Percentiles rank a stretch among this genome's conserved stretches.
phyloP scores from a whole-genome alignment of 2,888 invertebrate genomes.

The Cantharis rustica region DNA sequence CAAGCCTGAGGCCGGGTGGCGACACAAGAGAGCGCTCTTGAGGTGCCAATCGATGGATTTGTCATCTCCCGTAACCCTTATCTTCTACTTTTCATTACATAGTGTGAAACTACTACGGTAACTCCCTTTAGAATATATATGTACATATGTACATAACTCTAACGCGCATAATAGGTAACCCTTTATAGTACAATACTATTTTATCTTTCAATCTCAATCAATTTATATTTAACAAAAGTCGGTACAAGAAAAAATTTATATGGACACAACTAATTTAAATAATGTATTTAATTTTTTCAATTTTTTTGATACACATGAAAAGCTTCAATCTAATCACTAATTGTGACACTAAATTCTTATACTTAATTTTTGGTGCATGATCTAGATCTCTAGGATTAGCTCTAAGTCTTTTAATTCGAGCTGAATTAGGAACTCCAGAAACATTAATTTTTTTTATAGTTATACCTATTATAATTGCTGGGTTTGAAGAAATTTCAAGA shows the following conservation, averaged over 20 bases:
- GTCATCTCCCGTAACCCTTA: conserved; percentile 21
- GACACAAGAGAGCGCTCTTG: conserved; percentile 32
- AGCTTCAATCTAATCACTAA: no score
- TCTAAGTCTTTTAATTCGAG: conserved; percentile 72
- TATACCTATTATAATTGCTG: conserved; percentile 76
- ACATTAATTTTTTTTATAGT: conserved; percentile 68
- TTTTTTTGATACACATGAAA: no score
- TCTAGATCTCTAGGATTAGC: conserved; percentile 72
- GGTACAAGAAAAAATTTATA: no score
- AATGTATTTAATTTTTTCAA: no score
- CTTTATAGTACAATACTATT: not conserved
- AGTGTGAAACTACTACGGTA: conserved; percentile 28
- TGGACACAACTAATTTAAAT: no score
- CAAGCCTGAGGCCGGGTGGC: conserved; percentile 36
- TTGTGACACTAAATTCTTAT: conserved; percentile 53
- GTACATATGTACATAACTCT: not conserved
- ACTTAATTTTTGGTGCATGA: conserved; percentile 71
- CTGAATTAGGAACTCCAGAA: conserved; percentile 71
- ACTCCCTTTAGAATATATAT: conserved; percentile 18
- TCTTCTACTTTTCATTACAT: conserved; percentile 25
- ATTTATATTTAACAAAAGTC: no score
- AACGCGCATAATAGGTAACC: not conserved
- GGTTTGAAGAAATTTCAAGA: no score
- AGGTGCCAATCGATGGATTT: conserved; percentile 33
- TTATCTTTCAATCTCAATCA: not conserved